phyloP scores from a whole-genome alignment of 37 sponge, comb jelly and placozoan species.

The Bolinopsis microptera region DNA sequence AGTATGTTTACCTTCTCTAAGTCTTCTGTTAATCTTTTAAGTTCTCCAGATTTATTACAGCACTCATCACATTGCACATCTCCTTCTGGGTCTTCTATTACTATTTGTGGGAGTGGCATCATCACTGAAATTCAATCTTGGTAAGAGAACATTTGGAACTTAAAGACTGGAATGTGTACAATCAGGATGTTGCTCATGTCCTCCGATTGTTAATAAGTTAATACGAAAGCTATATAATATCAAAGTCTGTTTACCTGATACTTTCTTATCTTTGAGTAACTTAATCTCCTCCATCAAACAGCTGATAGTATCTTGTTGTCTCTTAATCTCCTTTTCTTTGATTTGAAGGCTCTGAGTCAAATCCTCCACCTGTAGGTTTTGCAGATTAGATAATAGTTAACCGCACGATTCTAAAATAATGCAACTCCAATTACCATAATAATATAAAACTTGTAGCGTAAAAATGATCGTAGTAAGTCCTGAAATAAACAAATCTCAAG shows the following conservation, averaged over 20 bases:
- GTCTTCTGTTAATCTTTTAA: neutral
- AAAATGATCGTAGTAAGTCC: too few relatives aligned
- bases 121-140: neutral
- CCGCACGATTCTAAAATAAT: too few relatives aligned
- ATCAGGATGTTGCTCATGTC: too few relatives aligned
- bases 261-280: slow-evolving; percentile 8
- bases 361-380: slow-evolving; percentile 19
- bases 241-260: too few relatives aligned
- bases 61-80: neutral
- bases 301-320: neutral
- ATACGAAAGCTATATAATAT: too few relatives aligned
- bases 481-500: too few relatives aligned
- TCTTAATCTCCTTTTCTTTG: slow-evolving; percentile 13
- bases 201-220: too few relatives aligned
- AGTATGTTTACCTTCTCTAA: neutral
- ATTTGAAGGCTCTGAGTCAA: neutral
- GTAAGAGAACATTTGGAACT: too few relatives aligned
- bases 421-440: too few relatives aligned
- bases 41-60: neutral
- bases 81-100: slow-evolving; percentile 45
- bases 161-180: too few relatives aligned
- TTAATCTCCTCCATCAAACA: neutral
- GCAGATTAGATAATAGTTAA: too few relatives aligned
- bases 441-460: too few relatives aligned
- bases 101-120: slow-evolving; percentile 11